These are phyloP conservation scores for Phragmatobia fuliginosa DNA, from an alignment of 2,888 invertebrate genomes.

Conservation along the genomic window DNA sequence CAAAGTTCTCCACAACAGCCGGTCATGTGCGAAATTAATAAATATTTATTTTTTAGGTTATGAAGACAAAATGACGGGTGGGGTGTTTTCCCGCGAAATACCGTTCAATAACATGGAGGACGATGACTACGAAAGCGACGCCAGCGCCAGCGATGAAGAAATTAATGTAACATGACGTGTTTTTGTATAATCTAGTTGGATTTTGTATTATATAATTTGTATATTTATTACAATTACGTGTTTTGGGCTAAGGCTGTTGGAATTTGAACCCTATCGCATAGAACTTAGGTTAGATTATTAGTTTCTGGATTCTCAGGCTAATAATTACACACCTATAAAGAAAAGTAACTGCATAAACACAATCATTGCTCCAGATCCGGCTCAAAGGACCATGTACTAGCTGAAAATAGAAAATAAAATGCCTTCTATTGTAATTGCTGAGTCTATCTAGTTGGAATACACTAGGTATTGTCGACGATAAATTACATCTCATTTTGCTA, in stretches of 20 bases:
- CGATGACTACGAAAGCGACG: constrained; percentile 83
- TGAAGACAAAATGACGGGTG: constrained; percentile 76
- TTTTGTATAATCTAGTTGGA: constrained; percentile 51
- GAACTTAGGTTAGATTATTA: no score
- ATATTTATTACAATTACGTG: constrained; percentile 30
- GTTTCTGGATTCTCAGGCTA: background rate
- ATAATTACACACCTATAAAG: background rate
- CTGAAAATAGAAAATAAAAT: background rate
- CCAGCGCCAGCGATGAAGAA: constrained; percentile 92
- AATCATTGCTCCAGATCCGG: background rate
- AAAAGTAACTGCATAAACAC: background rate
- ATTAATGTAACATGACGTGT: constrained; percentile 95
- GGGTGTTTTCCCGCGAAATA: constrained; percentile 66
- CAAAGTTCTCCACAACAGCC: no score
- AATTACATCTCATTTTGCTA: background rate
- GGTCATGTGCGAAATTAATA: no score
- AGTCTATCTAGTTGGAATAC: background rate
- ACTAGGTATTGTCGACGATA: background rate
- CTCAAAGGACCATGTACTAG: background rate
- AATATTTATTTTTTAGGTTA: constrained; percentile 56
- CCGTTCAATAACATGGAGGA: constrained; percentile 73
- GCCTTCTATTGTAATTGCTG: background rate
- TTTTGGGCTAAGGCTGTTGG: constrained; percentile 3
- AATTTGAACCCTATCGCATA: background rate
- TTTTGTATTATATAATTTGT: constrained; percentile 43